A percentile compares a stretch with the other conserved stretches of the same genome.
phyloP scores from a whole-genome alignment of 2,113 vertebrate genomes.

The Erythrolamprus reginae region DNA sequence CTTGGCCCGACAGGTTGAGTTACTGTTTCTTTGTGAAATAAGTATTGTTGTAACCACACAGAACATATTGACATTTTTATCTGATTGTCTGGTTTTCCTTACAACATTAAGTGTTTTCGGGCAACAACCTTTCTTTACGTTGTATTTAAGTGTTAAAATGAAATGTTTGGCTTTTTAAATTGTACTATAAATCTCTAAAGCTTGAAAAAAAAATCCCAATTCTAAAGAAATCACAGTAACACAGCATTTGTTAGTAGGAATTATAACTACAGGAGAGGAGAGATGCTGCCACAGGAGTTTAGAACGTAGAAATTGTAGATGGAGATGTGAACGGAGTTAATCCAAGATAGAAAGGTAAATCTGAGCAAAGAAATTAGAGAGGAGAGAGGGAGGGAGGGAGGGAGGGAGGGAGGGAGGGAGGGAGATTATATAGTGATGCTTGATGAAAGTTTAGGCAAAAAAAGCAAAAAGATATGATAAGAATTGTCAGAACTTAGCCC shows the following conservation, averaged over 20 bases:
- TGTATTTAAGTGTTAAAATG: rapidly evolving
- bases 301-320: background rate
- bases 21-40: background rate
- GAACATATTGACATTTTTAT: background rate
- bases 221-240: background rate
- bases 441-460: background rate
- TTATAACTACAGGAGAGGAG: background rate
- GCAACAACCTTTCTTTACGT: background rate
- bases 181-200: background rate
- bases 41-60: background rate
- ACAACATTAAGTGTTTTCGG: conserved; percentile 34
- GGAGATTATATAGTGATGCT: background rate
- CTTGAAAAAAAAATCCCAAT: background rate
- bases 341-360: background rate
- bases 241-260: background rate
- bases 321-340: background rate
- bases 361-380: background rate
- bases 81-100: conserved; percentile 15
- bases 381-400: too few species aligned
- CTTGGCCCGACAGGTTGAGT: background rate
- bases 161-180: background rate
- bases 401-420: background rate
- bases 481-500: background rate
- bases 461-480: background rate
- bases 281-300: background rate